A percentile compares a stretch with the other conserved stretches of the same genome.
Conservation (phyloP, 2,888 invertebrate species). For the Eulithis testata region DNA sequence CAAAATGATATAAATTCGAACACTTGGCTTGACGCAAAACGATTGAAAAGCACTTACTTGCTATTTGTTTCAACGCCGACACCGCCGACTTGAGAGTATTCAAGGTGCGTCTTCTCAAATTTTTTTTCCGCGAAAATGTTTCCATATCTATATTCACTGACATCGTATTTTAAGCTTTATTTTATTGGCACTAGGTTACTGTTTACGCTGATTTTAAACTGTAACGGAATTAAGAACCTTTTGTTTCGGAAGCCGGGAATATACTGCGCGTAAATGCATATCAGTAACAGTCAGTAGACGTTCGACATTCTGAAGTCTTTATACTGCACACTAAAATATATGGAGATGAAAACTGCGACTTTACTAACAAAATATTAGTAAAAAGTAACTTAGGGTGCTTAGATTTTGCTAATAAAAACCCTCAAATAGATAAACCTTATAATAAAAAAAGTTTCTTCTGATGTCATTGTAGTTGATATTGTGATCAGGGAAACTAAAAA, state of each 20-base stretch:
- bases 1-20: constrained; percentile 35
- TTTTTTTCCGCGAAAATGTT: constrained; percentile 74
- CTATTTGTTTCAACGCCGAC: constrained; percentile 77
- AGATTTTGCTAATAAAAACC: too few relatives aligned
- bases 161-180: constrained; percentile 58
- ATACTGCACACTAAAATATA: constrained; percentile 58
- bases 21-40: constrained; percentile 36
- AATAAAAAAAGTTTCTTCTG: too few relatives aligned
- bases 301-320: constrained; percentile 64
- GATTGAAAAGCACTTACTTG: constrained; percentile 70
- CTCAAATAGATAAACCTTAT: too few relatives aligned
- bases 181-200: constrained; percentile 30
- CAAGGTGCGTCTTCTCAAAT: constrained; percentile 74
- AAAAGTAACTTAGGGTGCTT: too few relatives aligned
- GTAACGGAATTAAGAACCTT: constrained; percentile 58
- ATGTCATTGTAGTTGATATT: too few relatives aligned
- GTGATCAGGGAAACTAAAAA: not conserved
- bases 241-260: constrained; percentile 71
- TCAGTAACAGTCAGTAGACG: constrained; percentile 67
- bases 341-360: constrained; percentile 52
- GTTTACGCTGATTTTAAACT: constrained; percentile 37
- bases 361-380: too few relatives aligned
- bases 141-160: constrained; percentile 78
- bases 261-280: constrained; percentile 78
- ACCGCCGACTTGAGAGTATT: constrained; percentile 78